These are phyloP conservation scores for Phyllostomus hastatus DNA, from an alignment of 2,113 vertebrate genomes.

Conservation along the genomic window DNA sequence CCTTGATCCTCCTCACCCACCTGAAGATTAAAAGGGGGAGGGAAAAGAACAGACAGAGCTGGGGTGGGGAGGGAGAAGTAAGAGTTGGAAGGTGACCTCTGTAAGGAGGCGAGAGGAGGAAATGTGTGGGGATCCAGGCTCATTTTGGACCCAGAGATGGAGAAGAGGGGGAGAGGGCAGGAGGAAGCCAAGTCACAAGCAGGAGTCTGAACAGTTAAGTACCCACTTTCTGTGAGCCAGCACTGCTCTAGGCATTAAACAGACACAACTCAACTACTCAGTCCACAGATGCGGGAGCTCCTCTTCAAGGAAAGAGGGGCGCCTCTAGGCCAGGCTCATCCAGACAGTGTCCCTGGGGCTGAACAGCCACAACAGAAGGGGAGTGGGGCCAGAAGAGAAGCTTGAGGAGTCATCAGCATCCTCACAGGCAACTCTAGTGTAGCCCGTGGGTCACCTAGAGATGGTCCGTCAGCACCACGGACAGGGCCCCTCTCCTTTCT, in stretches of 20 bases:
- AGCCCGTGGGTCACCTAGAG: background rate
- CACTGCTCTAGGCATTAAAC: background rate
- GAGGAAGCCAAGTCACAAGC: background rate
- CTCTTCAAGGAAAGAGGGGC: background rate
- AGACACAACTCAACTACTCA: background rate
- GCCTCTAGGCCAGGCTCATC: background rate
- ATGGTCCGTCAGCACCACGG: conserved; percentile 67
- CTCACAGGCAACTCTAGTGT: background rate
- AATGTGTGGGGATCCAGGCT: background rate
- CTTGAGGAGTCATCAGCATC: background rate
- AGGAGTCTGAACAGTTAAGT: background rate
- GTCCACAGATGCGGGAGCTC: background rate
- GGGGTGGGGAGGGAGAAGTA: background rate
- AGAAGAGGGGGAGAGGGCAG: background rate
- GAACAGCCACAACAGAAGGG: background rate
- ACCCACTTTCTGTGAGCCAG: background rate
- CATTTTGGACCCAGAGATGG: background rate
- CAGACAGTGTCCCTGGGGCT: background rate
- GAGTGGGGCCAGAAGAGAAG: background rate
- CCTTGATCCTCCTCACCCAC: conserved; percentile 50
- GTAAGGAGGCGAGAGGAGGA: background rate
- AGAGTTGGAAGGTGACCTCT: conserved; percentile 48
- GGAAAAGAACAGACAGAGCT: background rate
- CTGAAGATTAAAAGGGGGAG: conserved; percentile 59
- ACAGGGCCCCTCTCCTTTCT: conserved; percentile 36